These are phyloP conservation scores for Acanthiza pusilla DNA, from an alignment of 2,797 vertebrate genomes.

Conservation along the genomic window DNA sequence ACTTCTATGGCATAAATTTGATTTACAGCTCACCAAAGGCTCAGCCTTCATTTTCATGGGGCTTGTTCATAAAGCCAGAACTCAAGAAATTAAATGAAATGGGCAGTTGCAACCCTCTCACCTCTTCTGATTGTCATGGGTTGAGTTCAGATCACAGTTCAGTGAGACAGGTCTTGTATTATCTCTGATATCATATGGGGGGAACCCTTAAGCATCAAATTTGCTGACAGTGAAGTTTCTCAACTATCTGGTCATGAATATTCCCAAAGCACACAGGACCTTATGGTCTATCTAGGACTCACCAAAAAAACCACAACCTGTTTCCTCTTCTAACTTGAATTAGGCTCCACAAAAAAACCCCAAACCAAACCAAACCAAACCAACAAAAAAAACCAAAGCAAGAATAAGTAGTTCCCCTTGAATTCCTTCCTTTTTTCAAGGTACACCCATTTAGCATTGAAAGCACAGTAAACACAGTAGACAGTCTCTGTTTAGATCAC, in stretches of 20 bases:
- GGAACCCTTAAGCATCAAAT: not conserved
- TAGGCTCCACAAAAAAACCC: not conserved
- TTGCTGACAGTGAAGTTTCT: not conserved
- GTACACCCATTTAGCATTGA: not conserved
- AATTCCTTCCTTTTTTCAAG: not conserved
- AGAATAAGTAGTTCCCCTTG: not conserved
- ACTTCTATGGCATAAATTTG: not conserved
- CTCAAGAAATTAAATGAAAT: not conserved
- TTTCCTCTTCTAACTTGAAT: not conserved
- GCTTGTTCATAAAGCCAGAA: not conserved
- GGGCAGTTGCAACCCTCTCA: not conserved
- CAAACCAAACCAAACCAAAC: not conserved
- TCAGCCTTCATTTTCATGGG: not conserved
- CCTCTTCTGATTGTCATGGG: not conserved
- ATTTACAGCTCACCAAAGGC: not conserved
- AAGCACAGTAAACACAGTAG: not conserved
- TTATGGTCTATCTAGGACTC: not conserved
- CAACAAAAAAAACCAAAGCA: not conserved
- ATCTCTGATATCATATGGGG: not conserved
- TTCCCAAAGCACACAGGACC: not conserved
- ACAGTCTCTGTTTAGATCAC: not conserved
- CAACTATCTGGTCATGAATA: not conserved
- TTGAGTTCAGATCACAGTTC: not conserved
- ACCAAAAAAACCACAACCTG: not conserved
- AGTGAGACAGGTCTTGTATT: not conserved